A percentile compares a stretch with the other conserved stretches of the same genome.
Conservation (phyloP, 2,113 vertebrate species). For the Epinephelus lanceolatus region DNA sequence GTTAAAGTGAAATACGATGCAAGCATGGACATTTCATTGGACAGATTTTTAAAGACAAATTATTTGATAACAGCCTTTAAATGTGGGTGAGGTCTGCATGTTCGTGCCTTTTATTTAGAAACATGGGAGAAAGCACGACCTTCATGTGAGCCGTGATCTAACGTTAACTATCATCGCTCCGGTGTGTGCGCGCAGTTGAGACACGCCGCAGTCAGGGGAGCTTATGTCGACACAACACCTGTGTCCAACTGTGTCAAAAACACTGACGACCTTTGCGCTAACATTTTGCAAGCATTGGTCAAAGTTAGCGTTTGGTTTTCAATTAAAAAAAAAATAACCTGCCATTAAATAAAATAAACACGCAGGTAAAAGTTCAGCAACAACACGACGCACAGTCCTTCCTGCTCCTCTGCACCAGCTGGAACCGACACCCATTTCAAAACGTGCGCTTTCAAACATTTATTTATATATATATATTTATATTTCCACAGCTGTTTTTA, state of each 20-base stretch:
- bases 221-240: no score
- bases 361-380: background rate
- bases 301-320: background rate
- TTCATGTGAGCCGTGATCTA: background rate
- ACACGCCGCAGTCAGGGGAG: background rate
- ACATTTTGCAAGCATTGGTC: background rate
- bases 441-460: background rate
- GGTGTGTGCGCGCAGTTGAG: background rate
- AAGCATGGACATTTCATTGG: background rate
- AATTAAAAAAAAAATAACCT: no score
- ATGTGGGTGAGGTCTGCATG: background rate
- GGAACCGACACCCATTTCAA: background rate
- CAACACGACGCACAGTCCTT: background rate
- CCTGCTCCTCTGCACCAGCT: background rate
- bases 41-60: background rate
- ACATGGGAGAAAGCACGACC: background rate
- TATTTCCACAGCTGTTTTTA: conserved; percentile 29
- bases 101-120: background rate
- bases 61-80: no score
- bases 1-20: background rate
- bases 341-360: background rate
- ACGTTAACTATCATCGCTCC: background rate
- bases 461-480: no score
- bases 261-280: background rate
- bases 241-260: background rate